Evolutionary conservation across 2,888 invertebrate genomes (phyloP).

Genomic region (Anoplius nigerrimus): DNA sequence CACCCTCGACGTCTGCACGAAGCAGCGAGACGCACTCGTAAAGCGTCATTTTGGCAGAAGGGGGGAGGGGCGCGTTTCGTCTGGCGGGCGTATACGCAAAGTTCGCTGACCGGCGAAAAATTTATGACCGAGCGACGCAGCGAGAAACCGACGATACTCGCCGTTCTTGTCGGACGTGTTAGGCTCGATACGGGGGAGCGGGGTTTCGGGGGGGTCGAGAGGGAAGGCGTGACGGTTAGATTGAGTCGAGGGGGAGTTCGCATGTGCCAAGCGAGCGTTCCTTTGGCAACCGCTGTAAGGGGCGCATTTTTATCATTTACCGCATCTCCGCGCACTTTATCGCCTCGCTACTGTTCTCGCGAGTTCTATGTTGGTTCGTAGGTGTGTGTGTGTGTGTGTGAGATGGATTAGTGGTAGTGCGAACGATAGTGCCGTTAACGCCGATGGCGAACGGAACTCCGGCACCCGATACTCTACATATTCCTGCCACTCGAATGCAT

Average conservation of each 20-base stretch:
- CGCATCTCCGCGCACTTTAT: constrained; percentile 19
- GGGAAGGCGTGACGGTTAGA: background rate
- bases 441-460: background rate
- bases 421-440: too few species aligned
- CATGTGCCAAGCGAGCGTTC: constrained; percentile 3
- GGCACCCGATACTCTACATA: constrained; percentile 8
- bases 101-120: constrained; percentile 33
- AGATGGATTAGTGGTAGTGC: too few species aligned
- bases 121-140: constrained; percentile 29
- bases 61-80: background rate
- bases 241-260: background rate
- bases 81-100: background rate
- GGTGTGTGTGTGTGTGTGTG: too few species aligned
- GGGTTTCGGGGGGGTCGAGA: too few species aligned
- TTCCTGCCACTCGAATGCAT: constrained; percentile 51
- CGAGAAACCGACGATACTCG: constrained; percentile 10
- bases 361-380: too few species aligned
- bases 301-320: constrained; percentile 33
- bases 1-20: background rate
- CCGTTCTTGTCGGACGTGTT: background rate
- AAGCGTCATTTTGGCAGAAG: too few species aligned
- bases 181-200: too few species aligned
- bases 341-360: constrained; percentile 14
- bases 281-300: constrained; percentile 10
- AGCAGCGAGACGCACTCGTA: too few species aligned